Conservation (phyloP, 2,113 vertebrate species). For the Arenaria interpres region DNA sequence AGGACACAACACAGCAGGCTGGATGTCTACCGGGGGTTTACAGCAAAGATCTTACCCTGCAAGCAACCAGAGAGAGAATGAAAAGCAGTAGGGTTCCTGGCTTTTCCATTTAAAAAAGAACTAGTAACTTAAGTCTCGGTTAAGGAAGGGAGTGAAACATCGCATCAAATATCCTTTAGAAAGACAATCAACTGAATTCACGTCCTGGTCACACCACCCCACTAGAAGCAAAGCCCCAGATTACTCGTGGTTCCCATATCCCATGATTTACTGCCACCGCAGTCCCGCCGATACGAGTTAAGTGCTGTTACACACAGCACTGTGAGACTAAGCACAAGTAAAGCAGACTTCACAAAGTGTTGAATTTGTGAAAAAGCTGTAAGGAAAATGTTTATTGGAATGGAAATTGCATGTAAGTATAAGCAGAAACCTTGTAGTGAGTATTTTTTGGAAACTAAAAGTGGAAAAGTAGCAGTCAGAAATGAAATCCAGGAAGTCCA, state of each 20-base stretch:
- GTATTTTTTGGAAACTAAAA: slow-evolving; percentile 31
- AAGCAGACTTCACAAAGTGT: background rate
- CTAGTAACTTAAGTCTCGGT: background rate
- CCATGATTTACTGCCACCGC: background rate
- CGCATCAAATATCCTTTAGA: background rate
- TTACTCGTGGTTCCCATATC: background rate
- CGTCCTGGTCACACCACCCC: background rate
- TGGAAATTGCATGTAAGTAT: slow-evolving; percentile 34
- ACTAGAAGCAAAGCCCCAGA: background rate
- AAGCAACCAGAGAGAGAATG: background rate
- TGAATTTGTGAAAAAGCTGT: background rate
- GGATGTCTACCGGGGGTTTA: background rate
- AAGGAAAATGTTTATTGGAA: slow-evolving; percentile 36
- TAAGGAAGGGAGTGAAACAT: background rate
- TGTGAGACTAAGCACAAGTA: background rate
- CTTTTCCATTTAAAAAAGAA: background rate
- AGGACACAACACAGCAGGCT: slow-evolving; percentile 11
- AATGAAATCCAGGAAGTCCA: slow-evolving; percentile 8
- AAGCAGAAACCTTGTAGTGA: background rate
- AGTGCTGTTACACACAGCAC: background rate
- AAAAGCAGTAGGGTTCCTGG: background rate
- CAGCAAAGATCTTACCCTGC: background rate
- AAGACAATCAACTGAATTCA: background rate
- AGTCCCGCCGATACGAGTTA: background rate
- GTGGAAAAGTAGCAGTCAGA: slow-evolving; percentile 56